Evolutionary conservation across 2,113 vertebrate genomes (phyloP).

Genomic region (Patagioenas fasciata): DNA sequence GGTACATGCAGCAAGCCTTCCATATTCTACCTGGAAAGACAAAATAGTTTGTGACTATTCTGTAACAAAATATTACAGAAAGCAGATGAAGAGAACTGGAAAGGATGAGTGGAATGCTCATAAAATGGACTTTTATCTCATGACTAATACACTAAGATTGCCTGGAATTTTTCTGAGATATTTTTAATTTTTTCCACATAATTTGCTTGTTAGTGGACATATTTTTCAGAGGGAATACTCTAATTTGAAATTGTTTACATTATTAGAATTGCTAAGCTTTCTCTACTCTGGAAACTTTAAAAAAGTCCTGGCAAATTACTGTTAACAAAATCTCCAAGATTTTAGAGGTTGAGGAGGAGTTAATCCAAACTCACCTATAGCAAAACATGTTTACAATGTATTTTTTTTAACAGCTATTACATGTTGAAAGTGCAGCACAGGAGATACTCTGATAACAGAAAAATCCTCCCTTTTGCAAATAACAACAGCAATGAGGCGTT

Average conservation of each 20-base stretch:
- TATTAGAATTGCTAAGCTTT: not conserved
- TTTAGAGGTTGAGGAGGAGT: not conserved
- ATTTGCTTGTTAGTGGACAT: not conserved
- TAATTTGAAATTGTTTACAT: not conserved
- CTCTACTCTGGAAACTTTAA: not conserved
- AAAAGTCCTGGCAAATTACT: not conserved
- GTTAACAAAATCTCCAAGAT: not conserved
- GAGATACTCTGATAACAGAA: not conserved
- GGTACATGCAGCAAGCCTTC: not conserved
- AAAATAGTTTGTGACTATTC: not conserved
- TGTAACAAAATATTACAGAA: not conserved
- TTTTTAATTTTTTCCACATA: not conserved
- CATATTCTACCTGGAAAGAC: not conserved
- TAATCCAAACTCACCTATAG: not conserved
- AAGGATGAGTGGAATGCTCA: not conserved
- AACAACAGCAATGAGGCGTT: not conserved
- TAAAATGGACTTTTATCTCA: not conserved
- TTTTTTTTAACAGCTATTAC: not conserved
- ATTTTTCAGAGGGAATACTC: not conserved
- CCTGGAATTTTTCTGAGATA: not conserved
- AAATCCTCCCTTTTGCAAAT: not conserved
- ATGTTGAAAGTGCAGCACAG: not conserved
- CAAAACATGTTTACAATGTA: not conserved
- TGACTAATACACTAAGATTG: not conserved
- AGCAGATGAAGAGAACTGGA: not conserved